Conservation (phyloP, 2,888 invertebrate species). For the Chydorus sphaericus region DNA sequence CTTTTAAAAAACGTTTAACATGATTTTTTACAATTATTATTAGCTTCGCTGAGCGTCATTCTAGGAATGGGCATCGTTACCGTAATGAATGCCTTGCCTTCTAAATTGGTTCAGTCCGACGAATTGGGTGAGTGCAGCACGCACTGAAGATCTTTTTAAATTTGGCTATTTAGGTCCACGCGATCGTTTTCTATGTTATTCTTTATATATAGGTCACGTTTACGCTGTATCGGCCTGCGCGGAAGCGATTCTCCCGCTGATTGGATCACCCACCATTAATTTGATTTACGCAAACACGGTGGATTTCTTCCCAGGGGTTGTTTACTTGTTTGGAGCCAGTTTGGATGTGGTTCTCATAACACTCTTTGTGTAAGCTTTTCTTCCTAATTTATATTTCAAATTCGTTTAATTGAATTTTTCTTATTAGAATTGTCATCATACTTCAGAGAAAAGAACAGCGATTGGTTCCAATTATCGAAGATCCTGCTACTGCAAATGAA, state of each 20-base stretch:
- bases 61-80: not conserved
- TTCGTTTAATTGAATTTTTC: too few species aligned
- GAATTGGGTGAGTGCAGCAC: constrained; percentile 8
- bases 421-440: too few species aligned
- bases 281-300: not conserved
- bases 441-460: too few species aligned
- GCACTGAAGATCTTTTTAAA: not conserved
- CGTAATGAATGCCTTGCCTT: not conserved
- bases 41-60: not conserved
- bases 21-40: too few species aligned
- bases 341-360: not conserved
- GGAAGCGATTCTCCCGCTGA: not conserved
- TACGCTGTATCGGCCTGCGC: constrained; percentile 1
- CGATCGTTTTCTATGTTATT: not conserved
- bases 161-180: not conserved
- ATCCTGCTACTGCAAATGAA: too few species aligned
- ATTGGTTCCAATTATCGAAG: too few species aligned
- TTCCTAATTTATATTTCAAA: too few species aligned
- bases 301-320: constrained; percentile 9
- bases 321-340: not conserved
- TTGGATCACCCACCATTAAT: not conserved
- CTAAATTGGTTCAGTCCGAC: not conserved
- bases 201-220: not conserved
- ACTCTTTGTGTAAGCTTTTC: not conserved
- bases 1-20: too few species aligned